phyloP scores from a whole-genome alignment of 2,888 invertebrate species.

The Coelinius sp. region DNA sequence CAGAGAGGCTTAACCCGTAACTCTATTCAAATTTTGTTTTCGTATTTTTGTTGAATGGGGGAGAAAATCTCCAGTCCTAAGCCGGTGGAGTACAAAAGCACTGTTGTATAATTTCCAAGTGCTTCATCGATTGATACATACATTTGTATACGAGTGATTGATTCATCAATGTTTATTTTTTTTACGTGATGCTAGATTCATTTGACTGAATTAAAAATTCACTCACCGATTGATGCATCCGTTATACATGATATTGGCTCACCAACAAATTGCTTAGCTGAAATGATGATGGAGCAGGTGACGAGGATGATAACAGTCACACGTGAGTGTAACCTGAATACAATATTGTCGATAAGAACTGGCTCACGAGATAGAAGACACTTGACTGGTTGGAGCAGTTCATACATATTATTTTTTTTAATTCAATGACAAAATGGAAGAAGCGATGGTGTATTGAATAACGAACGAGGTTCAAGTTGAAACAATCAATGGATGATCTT shows the following conservation, averaged over 20 bases:
- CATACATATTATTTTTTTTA: conserved; percentile 56
- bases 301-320: conserved; percentile 57
- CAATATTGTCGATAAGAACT: conserved; percentile 48
- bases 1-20: conserved; percentile 21
- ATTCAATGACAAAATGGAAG: background rate
- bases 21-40: conserved; percentile 17
- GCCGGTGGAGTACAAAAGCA: background rate
- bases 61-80: conserved; percentile 6
- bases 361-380: conserved; percentile 52
- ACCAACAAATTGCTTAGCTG: conserved; percentile 62
- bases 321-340: conserved; percentile 59
- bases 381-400: conserved; percentile 55
- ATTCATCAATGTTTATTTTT: conserved; percentile 53
- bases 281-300: conserved; percentile 59
- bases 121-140: conserved; percentile 43
- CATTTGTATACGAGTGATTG: conserved; percentile 62
- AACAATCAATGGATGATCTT: conserved; percentile 5
- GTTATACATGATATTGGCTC: conserved; percentile 64
- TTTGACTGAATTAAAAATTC: too few relatives aligned
- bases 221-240: conserved; percentile 50
- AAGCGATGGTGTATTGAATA: background rate
- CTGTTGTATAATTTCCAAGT: background rate
- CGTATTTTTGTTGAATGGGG: conserved; percentile 20
- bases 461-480: conserved; percentile 1
- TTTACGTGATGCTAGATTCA: too few relatives aligned